Conservation (phyloP, 1,140 invertebrate species). For the Latrodectus geometricus region DNA sequence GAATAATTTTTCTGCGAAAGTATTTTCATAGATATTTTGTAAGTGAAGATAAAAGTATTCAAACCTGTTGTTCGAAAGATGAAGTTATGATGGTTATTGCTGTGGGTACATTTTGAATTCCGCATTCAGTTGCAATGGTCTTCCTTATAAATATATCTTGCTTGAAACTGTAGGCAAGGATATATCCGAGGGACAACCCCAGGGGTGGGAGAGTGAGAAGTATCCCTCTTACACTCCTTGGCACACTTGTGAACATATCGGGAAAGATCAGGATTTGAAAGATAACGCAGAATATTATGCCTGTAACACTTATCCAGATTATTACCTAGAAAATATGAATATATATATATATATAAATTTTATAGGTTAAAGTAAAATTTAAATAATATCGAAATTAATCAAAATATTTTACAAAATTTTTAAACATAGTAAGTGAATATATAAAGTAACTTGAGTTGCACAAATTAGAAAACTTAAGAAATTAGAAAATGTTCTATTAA, state of each 20-base stretch:
- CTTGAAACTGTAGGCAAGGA: conserved; percentile 66
- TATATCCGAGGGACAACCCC: neutral
- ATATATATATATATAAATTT: too few species aligned
- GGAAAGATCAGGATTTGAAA: conserved; percentile 63
- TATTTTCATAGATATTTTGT: too few species aligned
- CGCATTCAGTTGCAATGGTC: conserved; percentile 70
- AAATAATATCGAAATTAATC: too few species aligned
- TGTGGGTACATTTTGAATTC: conserved; percentile 69
- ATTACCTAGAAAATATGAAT: conserved; percentile 60
- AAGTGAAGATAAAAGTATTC: too few species aligned
- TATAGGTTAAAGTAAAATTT: neutral
- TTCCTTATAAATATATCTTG: conserved; percentile 64
- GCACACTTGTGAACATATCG: conserved; percentile 66
- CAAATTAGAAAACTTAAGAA: too few species aligned
- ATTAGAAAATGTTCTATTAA: too few species aligned
- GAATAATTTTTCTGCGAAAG: too few species aligned
- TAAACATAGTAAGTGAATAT: neutral
- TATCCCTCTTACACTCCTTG: conserved; percentile 64
- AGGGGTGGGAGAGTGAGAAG: neutral
- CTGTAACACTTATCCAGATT: conserved; percentile 60
- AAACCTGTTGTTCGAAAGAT: conserved; percentile 63
- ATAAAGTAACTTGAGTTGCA: neutral
- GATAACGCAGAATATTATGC: conserved; percentile 63
- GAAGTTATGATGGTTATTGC: conserved; percentile 65
- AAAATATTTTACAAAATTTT: too few species aligned